Percentiles rank a stretch among this genome's conserved stretches.
phyloP scores from a whole-genome alignment of 2,888 invertebrate species.

The Pollenia griseotomentosa region DNA sequence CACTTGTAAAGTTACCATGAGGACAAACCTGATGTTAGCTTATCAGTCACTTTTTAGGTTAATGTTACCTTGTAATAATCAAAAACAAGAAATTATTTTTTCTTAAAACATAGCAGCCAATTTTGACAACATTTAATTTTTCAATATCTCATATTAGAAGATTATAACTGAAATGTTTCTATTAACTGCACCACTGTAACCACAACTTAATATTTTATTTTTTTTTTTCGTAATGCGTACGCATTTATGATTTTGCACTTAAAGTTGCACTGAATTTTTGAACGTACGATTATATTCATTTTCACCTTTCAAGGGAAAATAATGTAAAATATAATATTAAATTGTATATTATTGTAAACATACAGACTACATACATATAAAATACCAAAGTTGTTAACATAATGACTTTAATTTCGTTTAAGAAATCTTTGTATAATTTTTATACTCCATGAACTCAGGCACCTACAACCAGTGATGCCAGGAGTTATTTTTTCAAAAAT shows the following conservation, averaged over 20 bases:
- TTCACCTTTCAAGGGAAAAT: not conserved
- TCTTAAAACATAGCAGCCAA: no score
- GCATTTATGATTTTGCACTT: slow-evolving; percentile 2
- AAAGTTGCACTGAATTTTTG: not conserved
- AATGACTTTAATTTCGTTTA: slow-evolving; percentile 46
- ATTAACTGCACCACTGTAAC: not conserved
- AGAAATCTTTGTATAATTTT: not conserved
- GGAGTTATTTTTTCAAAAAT: no score
- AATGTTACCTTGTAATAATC: no score
- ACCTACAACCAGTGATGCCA: no score
- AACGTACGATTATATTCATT: not conserved
- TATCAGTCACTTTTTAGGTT: no score
- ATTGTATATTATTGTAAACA: not conserved
- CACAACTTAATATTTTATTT: not conserved
- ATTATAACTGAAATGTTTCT: not conserved
- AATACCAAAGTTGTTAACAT: slow-evolving; percentile 13
- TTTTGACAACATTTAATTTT: not conserved
- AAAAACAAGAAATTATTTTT: no score
- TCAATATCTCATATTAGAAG: not conserved
- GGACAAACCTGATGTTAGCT: no score
- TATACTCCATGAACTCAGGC: no score
- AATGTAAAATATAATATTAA: slow-evolving; percentile 14
- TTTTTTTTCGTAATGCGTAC: not conserved
- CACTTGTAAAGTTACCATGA: no score
- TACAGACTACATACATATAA: not conserved